Base-by-base conservation (phyloP, 2,797 vertebrate species). In the Propithecus deckenii region DNA sequence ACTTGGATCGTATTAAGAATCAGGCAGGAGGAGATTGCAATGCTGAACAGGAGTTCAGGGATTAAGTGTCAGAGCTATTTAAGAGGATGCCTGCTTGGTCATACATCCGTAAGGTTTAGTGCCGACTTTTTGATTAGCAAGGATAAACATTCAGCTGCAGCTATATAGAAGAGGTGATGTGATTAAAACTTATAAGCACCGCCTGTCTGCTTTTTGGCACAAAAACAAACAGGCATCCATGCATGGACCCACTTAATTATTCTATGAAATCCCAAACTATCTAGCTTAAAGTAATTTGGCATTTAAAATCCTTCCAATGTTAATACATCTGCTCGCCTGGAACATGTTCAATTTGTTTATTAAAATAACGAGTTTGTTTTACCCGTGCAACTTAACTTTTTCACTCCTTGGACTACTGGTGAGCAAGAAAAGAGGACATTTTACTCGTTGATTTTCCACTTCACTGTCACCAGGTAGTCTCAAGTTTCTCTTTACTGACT, bases 221-320 rank as follows among this genome's bases (percentile, higher is more conserved):
- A 18, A 79, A 96, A 94, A 59, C 74, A 89, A 93, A 80, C 52
- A 74, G 25, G 57, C 32, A 48, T 72, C 52, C 20, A 32, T 84
- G 71, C 38, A 25, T 67, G 41, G 25, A 67, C 81, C 67, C 43
- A 38, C 71, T 89, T 86, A 72, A 97, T 92, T 91, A 87, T 89
- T 91, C 61, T 81, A 57, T 86, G 91, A 91, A 94, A 93, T 94
- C 50, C 28, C 84, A 57, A 94, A 69, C 57, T 86, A 61, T 80
- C 38, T 75, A 84, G 63, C 15, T 93, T 93, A 91, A 86, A 81
- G 83, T 91, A 97, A 94, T 76, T 91, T 91, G 57, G 74, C 65
- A 91, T 94, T 96, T 87, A 93, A 91, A 71, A 96, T 32, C 30
- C 55, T 96, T 94, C 75, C 74, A 86, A 83, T 80, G 61, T 43